Percentiles rank a stretch among this genome's conserved stretches.
Conservation (phyloP, 1,140 invertebrate species). For the Atopsyche davidsoni region DNA sequence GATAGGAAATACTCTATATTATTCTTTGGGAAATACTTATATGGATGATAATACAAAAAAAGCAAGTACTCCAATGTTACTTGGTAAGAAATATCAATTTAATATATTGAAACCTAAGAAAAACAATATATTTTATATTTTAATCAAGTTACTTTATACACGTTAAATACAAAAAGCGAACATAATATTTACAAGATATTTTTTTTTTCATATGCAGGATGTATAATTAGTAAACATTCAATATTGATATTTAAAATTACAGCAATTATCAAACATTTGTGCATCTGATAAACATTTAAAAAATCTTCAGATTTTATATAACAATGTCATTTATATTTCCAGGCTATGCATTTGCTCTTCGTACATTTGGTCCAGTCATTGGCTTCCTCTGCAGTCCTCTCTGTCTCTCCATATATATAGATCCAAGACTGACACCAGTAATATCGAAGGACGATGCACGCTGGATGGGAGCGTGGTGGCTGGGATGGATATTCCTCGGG, state of each 20-base stretch:
- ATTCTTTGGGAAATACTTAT: constrained; percentile 61
- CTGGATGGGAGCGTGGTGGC: constrained; percentile 69
- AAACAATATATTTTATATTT: too few species aligned
- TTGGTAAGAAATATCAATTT: constrained; percentile 44
- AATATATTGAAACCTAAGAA: too few species aligned
- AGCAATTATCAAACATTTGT: too few species aligned
- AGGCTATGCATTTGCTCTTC: constrained; percentile 58
- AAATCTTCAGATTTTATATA: too few species aligned
- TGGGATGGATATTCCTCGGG: constrained; percentile 58
- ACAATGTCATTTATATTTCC: constrained; percentile 17
- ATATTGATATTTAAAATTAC: constrained; percentile 4
- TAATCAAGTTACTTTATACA: too few species aligned
- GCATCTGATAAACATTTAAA: too few species aligned
- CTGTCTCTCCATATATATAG: constrained; percentile 58
- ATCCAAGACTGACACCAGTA: constrained; percentile 55
- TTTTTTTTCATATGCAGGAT: too few species aligned
- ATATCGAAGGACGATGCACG: constrained; percentile 58
- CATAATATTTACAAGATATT: too few species aligned
- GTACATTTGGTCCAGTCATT: constrained; percentile 52
- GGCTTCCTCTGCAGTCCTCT: constrained; percentile 52
- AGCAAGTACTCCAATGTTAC: constrained; percentile 57
- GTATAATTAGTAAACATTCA: too few species aligned
- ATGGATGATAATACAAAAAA: constrained; percentile 66
- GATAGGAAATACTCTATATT: constrained; percentile 63
- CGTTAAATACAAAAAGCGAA: too few species aligned